Evolutionary conservation across 2,888 invertebrate species (phyloP), one percentile per base, ranked within the genome.

Genomic region (Mesorhabditis belari): DNA sequence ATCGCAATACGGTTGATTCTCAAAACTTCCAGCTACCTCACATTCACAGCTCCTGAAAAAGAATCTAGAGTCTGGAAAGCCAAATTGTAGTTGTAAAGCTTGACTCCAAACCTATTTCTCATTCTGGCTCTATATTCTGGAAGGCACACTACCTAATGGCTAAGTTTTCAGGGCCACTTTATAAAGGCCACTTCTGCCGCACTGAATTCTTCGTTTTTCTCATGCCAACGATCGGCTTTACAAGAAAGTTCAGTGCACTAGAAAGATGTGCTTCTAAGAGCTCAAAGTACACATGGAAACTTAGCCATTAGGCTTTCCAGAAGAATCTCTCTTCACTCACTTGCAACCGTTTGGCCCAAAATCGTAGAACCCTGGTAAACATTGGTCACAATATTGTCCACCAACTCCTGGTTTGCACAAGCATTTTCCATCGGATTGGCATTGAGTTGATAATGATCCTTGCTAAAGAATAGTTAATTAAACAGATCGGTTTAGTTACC

Each of bases 341-440:
- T 83, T 81, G 84, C 98, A 98, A 0, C 98, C 98, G 67, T 88
- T 87, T 0, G 85, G 84, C 0, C 91, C 88, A 82, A 96, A 96
- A 78, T 93, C 93, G 82, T 88, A 95, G 83, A 88, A 88, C 82
- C 96, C 94, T 2, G 88, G 86, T 6, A 88, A 87, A 79, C 89
- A 90, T 1, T 88, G 86, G 81, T 95, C 91, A 80, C 98, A 98
- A 81, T 91, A 92, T 68, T 91, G 90, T 0, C 96, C 96, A 0
- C 89, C 90, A 6, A 94, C 92, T 17, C 96, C 96, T 0, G 92
- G 90, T 81, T 95, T 95, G 82, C 96, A 98, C 74, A 89, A 89
- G 75, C 96, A 98, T 80, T 88, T 89, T 59, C 98, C 96, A 55
- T 70, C 65, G 29, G 49, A 64, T 59, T 79, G 71, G 58, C 79